phyloP scores from a whole-genome alignment of 2,888 invertebrate species.

The Rhaphigaster nebulosa region DNA sequence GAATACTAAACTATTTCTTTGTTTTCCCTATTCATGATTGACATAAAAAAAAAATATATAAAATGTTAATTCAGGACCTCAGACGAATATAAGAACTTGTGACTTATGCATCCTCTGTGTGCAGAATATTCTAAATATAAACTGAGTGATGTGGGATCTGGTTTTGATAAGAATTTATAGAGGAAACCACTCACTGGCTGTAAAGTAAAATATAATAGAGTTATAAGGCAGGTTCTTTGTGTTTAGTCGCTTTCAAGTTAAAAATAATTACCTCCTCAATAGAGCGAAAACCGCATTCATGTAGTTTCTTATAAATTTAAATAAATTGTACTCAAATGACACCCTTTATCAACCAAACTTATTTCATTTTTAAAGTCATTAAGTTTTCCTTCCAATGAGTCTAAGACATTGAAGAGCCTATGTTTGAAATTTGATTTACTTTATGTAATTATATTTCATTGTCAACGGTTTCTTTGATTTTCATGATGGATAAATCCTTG shows the following conservation, averaged over 20 bases:
- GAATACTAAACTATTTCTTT: no score
- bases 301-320: neutral
- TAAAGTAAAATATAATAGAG: conserved; percentile 5
- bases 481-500: no score
- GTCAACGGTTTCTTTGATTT: no score
- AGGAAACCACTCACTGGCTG: neutral
- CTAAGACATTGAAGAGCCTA: no score
- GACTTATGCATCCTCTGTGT: neutral
- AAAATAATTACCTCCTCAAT: neutral
- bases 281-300: neutral
- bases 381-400: no score
- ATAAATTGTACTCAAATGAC: neutral
- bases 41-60: neutral
- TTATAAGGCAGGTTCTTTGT: conserved; percentile 23
- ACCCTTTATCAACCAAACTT: neutral
- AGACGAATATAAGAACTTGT: neutral
- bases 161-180: conserved; percentile 4
- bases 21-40: no score
- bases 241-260: neutral
- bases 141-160: neutral
- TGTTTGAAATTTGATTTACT: no score
- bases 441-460: no score
- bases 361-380: no score
- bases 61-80: neutral
- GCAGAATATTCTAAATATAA: conserved; percentile 16